A percentile compares a stretch with the other conserved stretches of the same genome.
These are phyloP conservation scores for Tenebrosternarchus preto DNA, from an alignment of 2,113 vertebrate genomes.

Conservation along the genomic window DNA sequence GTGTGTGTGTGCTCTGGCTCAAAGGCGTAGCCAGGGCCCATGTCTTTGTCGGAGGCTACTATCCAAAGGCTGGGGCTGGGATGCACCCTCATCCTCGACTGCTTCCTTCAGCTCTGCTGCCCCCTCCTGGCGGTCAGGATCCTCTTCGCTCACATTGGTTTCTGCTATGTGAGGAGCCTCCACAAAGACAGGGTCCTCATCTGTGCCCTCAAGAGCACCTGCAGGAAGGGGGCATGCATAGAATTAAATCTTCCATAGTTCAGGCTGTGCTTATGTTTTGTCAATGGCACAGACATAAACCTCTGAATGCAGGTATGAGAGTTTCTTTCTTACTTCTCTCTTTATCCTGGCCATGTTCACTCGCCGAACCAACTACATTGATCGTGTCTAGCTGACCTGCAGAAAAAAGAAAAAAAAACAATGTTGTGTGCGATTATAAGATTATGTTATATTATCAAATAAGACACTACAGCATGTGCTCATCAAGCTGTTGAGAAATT, in stretches of 20 bases:
- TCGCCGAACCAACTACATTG: slow-evolving; percentile 21
- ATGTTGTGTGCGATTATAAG: too few species aligned
- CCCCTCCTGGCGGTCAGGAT: slow-evolving; percentile 23
- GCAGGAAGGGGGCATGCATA: background rate
- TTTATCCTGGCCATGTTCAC: slow-evolving; percentile 26
- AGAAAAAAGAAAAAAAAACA: slow-evolving; percentile 15
- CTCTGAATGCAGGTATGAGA: background rate
- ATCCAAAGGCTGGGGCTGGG: slow-evolving; percentile 8
- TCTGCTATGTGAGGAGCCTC: slow-evolving; percentile 14
- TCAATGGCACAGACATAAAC: too few species aligned
- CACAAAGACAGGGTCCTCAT: slow-evolving; percentile 32
- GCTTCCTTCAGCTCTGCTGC: background rate
- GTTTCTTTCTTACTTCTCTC: slow-evolving; percentile 25
- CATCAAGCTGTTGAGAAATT: background rate
- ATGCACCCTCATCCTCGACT: background rate
- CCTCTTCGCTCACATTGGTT: slow-evolving; percentile 18
- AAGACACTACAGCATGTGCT: background rate
- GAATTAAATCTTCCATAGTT: background rate
- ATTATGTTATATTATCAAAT: too few species aligned
- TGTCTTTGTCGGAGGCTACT: slow-evolving; percentile 52
- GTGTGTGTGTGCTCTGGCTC: slow-evolving; percentile 14
- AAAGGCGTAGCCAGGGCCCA: slow-evolving; percentile 50
- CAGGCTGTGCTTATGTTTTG: too few species aligned
- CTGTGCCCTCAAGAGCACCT: slow-evolving; percentile 20
- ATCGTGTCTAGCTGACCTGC: slow-evolving; percentile 49